Evolutionary conservation across 2,113 vertebrate genomes (phyloP), one percentile per base, ranked within the genome.

Genomic region (Chinchilla lanigera): DNA sequence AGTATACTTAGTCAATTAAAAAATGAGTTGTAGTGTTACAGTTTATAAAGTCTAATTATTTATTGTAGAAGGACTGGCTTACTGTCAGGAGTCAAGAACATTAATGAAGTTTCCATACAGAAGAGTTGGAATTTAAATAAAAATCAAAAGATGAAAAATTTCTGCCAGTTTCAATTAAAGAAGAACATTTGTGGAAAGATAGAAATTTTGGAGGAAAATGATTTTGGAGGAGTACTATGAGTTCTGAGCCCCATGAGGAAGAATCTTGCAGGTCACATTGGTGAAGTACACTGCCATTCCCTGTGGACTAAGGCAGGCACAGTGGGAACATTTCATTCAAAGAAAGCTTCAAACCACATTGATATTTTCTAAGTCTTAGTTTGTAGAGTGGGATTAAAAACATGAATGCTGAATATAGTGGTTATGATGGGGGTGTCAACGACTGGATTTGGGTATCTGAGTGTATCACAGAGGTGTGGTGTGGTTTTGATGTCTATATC

Each of bases 251-350:
- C 78, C 13, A 26, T 82, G 61, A 87, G 60, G 19, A 81, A 69
- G 22, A 2, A 26, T 50, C 7, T 75, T 38, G 1, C 16, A n/a
- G 0, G 0, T 26, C 50, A 54, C 20, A 10, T 26, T 30, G 13
- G 8, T 65, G 58, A 38, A 1, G 86, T 50, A 28, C 16, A 8
- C 52, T 93, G 22, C 52, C n/a, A 56, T 58, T 47, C 44, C 61
- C 28, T 11, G 58, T 78, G 41, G 41, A 44, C 35, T 13, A 26
- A 24, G 71, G n/a, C n/a, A 33, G 24, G 0, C 33, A 63, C 38
- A 26, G 30, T 38, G 28, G 7, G 93, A 92, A 13, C 7, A 84
- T 93, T 56, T 65, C 8, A 44, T 8, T 52, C 4, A 80, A 78
- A 78, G 28, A 1, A 89, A 73, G 28, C 26, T 14, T 69, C 44